Conservation (phyloP, 2,888 invertebrate species). For the Drosophila mercatorum region DNA sequence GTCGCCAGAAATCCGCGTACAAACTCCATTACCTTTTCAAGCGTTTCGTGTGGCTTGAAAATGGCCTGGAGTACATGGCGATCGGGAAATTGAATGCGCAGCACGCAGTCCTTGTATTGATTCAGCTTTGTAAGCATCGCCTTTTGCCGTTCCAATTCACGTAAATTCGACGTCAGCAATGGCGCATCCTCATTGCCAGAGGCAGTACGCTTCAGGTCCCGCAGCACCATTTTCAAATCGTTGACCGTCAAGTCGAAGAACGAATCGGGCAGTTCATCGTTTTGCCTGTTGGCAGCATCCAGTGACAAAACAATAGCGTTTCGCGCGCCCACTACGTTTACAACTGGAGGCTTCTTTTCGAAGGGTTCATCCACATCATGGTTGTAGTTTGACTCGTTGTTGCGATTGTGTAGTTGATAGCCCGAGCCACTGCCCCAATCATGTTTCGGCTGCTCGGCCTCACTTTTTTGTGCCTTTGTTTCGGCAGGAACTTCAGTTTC, state of each 20-base stretch:
- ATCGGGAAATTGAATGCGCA: constrained; percentile 95
- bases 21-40: constrained; percentile 90
- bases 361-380: constrained; percentile 53
- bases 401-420: constrained; percentile 66
- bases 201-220: constrained; percentile 89
- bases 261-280: constrained; percentile 92
- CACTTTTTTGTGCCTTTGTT: constrained; percentile 4
- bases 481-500: not conserved
- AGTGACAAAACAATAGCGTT: constrained; percentile 90
- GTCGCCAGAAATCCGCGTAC: constrained; percentile 89
- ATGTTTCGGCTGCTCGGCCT: constrained; percentile 54
- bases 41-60: constrained; percentile 91
- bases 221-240: constrained; percentile 91
- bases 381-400: constrained; percentile 23
- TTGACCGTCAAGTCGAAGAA: constrained; percentile 94
- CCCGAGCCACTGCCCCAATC: constrained; percentile 83
- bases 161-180: constrained; percentile 88
- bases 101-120: constrained; percentile 90
- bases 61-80: constrained; percentile 93
- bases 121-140: constrained; percentile 86
- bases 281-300: constrained; percentile 87
- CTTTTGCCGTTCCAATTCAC: constrained; percentile 87
- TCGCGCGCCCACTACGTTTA: constrained; percentile 84
- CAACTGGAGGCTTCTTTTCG: constrained; percentile 65
- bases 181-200: constrained; percentile 90